Base-by-base conservation (phyloP, 2,888 invertebrate genomes). In the Chelonus formosanus region DNA sequence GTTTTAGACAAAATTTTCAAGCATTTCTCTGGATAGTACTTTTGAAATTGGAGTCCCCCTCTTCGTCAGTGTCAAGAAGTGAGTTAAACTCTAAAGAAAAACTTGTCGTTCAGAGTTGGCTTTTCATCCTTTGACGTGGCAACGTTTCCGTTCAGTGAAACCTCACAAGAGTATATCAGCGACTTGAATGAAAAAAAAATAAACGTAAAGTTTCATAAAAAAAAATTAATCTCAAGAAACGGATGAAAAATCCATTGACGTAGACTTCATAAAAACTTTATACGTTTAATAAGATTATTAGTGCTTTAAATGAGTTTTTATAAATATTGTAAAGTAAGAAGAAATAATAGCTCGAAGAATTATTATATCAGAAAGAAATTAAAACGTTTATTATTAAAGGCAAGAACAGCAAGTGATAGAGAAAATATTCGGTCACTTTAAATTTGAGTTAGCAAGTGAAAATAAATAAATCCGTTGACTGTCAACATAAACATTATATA, bases 131-230 rank as follows among this genome's bases (percentile, higher is more conserved):
- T 3, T 40, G 48, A 43, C 36, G 31, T 52, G 40, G 36, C 10
- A 50, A 60, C 60, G 43, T 60, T 60, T 60, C 50, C 60, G 60
- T 43, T 60, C 43, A 40, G 36, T 43, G 60, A 60, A 60, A 60
- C 40, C 52, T 40, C 52, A 1, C 31, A 20, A 60, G 60, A 52
- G 36, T 35, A 35, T 52, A 50, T 50, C 20, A 20, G 10, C 10
- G 35, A 43, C 52, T 36, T 32, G 20, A 40, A 48, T 10, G 20
- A 7, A 43, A 40, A 31, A 7, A 45, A 58, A 58, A 45, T 10
- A 61, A 52, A 35, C 43, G 10, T 52, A 34, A 55, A 60, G 35
- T 55, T 0, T 5, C 20, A 50, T 10, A 36, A 43, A 40, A 50
- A n/a, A 34, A 10, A 43, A 20, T 10, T 20, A 35, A 54, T 8